phyloP scores from a whole-genome alignment of 2,888 invertebrate species.

The Microctonus brassicae region DNA sequence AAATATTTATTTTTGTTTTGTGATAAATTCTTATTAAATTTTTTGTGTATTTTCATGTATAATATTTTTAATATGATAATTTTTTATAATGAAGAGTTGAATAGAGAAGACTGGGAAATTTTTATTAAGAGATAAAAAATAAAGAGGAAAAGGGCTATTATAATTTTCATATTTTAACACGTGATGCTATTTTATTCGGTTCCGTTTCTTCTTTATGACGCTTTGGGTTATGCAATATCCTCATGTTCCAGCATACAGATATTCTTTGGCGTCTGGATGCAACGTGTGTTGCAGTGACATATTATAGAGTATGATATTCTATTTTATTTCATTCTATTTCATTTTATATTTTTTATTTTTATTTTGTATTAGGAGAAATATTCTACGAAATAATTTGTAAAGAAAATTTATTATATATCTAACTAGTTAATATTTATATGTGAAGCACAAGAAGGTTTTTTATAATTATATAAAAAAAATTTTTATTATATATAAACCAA shows the following conservation, averaged over 20 bases:
- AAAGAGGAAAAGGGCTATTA: background rate
- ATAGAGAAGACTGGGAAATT: too few species aligned
- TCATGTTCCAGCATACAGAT: slow-evolving; percentile 37
- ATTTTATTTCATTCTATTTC: background rate
- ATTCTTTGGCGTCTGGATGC: slow-evolving; percentile 37
- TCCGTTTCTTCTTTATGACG: slow-evolving; percentile 36
- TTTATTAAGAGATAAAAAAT: background rate
- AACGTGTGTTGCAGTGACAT: slow-evolving; percentile 34
- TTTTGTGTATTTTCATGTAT: too few species aligned
- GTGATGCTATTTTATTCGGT: background rate
- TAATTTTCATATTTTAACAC: slow-evolving; percentile 7
- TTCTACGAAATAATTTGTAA: too few species aligned
- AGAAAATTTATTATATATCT: too few species aligned
- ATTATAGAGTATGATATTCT: background rate
- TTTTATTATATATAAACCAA: background rate
- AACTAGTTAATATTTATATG: too few species aligned
- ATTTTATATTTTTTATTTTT: slow-evolving; percentile 16
- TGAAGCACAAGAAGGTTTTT: too few species aligned
- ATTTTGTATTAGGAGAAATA: background rate
- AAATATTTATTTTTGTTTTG: too few species aligned
- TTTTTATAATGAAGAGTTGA: too few species aligned
- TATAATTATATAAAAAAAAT: too few species aligned
- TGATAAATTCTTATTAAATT: too few species aligned
- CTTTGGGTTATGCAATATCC: slow-evolving; percentile 20
- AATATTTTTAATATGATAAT: too few species aligned